Base-by-base conservation (phyloP, 2,797 vertebrate genomes). In the Falco rusticolus region DNA sequence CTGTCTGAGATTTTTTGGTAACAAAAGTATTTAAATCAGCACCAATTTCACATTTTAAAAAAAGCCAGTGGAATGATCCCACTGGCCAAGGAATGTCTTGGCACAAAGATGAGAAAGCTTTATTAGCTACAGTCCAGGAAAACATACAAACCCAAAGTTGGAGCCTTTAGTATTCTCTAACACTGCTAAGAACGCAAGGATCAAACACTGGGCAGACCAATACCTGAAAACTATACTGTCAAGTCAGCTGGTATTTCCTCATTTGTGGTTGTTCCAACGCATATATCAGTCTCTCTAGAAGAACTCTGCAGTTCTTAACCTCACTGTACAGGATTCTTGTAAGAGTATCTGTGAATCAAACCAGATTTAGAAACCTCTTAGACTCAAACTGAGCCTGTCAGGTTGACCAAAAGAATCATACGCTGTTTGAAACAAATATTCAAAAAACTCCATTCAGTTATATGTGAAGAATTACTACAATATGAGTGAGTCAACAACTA, bases 101-200 rank as follows among this genome's bases (percentile, higher is more conserved):
- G 87, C 71, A 87, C 24, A 74, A 63, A 84, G 71, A 93, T 71
- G 66, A 85, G 80, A 80, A 65, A 47, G 34, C 37, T 94, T 92
- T 47, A 93, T 65, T n/a, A 93, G 72, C 86, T 84, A 76, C 72
- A 82, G 57, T n/a, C 71, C 68, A 91, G 43, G 83, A 89, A 96
- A 96, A 91, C 66, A 80, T 2, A 63, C 5, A 18, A 82, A 54
- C 15, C 41, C 56, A 6, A 63, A 84, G 51, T 7, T 53, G 69
- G 43, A 78, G 47, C n/a, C 75, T 75, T 77, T 8, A 51, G 41
- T n/a, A 71, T 41, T 64, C 65, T 57, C 47, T 45, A 71, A 37
- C 18, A 28, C 26, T 48, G 22, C 65, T 81, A 48, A 43, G 29
- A 48, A 92, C 12, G 29, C 19, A 77, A 74, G 9, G 39, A 90